phyloP scores from a whole-genome alignment of 2,113 vertebrate species.

The Theropithecus gelada region DNA sequence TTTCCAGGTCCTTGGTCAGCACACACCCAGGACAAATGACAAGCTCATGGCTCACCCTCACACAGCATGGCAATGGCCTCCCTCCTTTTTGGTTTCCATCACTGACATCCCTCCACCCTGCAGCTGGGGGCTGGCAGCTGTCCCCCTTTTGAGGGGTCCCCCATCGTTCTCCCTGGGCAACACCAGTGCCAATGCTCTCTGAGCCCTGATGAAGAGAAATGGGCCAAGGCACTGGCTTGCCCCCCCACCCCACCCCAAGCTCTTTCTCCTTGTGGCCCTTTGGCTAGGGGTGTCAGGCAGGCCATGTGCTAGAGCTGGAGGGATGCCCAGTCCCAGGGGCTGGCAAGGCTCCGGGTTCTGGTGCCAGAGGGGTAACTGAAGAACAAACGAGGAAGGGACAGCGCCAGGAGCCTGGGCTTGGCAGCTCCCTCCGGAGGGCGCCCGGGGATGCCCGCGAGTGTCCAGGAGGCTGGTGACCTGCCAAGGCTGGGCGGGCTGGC shows the following conservation, averaged over 20 bases:
- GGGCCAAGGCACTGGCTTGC: neutral
- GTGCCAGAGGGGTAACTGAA: constrained; percentile 60
- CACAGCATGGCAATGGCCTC: neutral
- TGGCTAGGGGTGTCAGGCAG: neutral
- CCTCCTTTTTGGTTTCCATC: neutral
- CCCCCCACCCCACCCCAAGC: neutral
- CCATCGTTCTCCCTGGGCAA: neutral
- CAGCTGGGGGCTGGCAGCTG: neutral
- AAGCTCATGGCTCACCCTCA: neutral
- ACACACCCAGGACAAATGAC: no score
- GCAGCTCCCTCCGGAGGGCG: constrained; percentile 53
- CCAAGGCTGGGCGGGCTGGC: constrained; percentile 24
- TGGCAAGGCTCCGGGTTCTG: constrained; percentile 49
- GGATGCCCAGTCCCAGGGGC: neutral
- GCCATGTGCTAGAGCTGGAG: constrained; percentile 3
- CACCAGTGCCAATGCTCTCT: neutral
- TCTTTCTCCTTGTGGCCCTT: neutral
- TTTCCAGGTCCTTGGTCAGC: neutral
- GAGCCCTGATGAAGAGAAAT: neutral
- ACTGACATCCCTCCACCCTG: neutral
- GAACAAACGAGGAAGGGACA: neutral
- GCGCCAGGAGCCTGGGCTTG: constrained; percentile 61
- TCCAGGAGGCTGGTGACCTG: constrained; percentile 47
- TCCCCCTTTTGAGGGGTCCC: neutral
- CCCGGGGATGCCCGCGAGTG: constrained; percentile 58